phyloP scores from a whole-genome alignment of 2,888 invertebrate species.

The Norana najaformis region DNA sequence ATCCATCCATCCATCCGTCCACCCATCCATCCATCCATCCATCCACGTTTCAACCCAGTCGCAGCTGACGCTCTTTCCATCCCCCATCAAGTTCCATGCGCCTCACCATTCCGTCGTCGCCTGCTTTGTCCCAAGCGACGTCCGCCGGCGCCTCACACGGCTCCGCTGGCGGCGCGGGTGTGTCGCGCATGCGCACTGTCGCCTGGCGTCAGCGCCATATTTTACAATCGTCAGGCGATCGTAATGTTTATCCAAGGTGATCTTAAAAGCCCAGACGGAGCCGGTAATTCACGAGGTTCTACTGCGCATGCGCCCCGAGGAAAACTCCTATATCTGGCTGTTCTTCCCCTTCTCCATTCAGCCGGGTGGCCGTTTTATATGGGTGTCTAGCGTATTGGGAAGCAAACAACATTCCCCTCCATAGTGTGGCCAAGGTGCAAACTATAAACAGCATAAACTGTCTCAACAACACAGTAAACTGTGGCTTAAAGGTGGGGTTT shows the following conservation, averaged over 20 bases:
- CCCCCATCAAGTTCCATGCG: neutral
- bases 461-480: neutral
- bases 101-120: neutral
- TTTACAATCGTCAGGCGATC: neutral
- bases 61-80: neutral
- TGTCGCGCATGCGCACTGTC: neutral
- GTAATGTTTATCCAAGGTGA: constrained; percentile 13
- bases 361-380: too few species aligned
- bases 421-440: neutral
- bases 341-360: neutral
- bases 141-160: neutral
- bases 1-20: neutral
- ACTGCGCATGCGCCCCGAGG: neutral
- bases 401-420: neutral
- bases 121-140: neutral
- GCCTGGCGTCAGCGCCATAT: neutral
- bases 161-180: neutral
- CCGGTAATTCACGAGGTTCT: neutral
- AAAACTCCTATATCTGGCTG: neutral
- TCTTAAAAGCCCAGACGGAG: neutral
- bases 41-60: neutral
- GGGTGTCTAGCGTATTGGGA: neutral
- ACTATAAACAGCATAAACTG: too few species aligned
- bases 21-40: neutral
- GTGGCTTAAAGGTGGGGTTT: neutral